Base-by-base conservation (phyloP, 2,888 invertebrate species). In the Creontiades dilutus region DNA sequence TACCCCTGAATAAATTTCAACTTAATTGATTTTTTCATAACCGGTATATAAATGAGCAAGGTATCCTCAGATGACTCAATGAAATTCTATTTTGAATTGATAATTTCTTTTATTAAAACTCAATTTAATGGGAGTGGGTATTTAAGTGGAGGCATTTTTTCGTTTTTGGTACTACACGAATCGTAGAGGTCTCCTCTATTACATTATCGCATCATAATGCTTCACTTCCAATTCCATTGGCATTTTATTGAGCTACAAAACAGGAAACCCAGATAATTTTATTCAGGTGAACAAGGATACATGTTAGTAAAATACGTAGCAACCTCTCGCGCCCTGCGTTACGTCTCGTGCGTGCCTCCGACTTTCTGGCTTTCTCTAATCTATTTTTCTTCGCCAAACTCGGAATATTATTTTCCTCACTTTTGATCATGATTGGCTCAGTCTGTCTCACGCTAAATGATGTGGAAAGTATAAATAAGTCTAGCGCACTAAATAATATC, bases 111-210 rank as follows among this genome's bases (percentile, higher is more conserved):
- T n/a, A n/a, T n/a, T n/a, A n/a, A n/a, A n/a, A n/a, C 37, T 37
- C 11, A 52, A 52, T 52, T 52, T 3, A 52, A 52, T 52, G 52
- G 52, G n/a, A n/a, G 52, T 52, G 52, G 52, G 52, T n/a, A n/a
- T n/a, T 12, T 12, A 12, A 52, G 11, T 52, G 11, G 52, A 12
- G 52, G 52, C 11, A 52, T 12, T 52, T 52, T 52, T 52, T 52
- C 52, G 52, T 52, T 52, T 52, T 52, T 52, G 52, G 52, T 61
- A 61, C 61, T 19, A 19, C 61, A 61, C 61, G 61, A 61, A 61
- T 61, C 61, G 61, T 61, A 61, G 61, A 61, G 61, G 19, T 61
- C 61, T 61, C 61, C 61, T 61, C 61, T 61, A 61, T 19, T 61
- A 61, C 61, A 61, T 61, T 61, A 61, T 52, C 3, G 52, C 52